These are phyloP conservation scores for Helogale parvula DNA, from an alignment of 2,113 vertebrate genomes.

Conservation along the genomic window DNA sequence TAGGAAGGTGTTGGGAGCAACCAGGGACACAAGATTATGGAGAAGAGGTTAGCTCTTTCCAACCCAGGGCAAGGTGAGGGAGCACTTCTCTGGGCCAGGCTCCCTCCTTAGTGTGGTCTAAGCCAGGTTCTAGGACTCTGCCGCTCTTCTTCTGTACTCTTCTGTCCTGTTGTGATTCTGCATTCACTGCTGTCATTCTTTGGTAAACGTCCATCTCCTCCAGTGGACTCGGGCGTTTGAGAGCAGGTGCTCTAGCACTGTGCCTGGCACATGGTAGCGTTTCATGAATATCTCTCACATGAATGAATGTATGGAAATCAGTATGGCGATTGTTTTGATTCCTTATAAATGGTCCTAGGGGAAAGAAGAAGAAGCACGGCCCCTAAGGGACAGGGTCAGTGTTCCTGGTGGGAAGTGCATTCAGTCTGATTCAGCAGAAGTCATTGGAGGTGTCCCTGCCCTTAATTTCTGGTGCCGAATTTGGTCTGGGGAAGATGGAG, in stretches of 20 bases:
- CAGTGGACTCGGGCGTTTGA: not conserved
- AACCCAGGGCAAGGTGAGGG: too few species aligned
- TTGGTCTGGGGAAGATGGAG: not conserved
- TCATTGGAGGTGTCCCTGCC: too few species aligned
- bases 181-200: too few species aligned
- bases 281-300: not conserved
- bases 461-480: not conserved
- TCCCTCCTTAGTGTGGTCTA: rapidly evolving
- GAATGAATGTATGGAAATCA: too few species aligned
- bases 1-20: not conserved
- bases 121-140: not conserved
- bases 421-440: not conserved
- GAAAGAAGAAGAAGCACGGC: not conserved
- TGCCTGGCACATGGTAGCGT: not conserved
- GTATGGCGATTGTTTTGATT: not conserved
- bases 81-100: not conserved
- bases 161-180: not conserved
- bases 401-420: not conserved
- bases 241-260: not conserved
- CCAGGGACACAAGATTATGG: not conserved
- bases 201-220: not conserved
- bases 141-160: not conserved
- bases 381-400: not conserved
- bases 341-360: not conserved
- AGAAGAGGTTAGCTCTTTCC: not conserved